Conservation (phyloP, 2,113 vertebrate genomes). For the Campylomormyrus numenius region DNA sequence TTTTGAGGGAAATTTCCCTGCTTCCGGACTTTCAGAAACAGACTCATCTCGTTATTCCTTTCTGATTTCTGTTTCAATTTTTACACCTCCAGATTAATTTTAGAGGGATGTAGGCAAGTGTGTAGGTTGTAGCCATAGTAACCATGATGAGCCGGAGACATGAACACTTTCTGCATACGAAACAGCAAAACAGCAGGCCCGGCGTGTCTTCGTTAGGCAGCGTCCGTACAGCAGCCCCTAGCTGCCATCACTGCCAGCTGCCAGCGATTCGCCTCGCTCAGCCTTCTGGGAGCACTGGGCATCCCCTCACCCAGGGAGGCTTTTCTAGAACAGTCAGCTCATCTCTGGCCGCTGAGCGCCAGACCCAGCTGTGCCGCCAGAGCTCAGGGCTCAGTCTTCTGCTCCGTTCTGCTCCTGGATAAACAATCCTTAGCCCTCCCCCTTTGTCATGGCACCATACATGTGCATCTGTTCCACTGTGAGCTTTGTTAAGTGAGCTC, state of each 20-base stretch:
- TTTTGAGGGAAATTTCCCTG: neutral
- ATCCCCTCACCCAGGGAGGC: neutral
- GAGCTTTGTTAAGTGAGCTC: neutral
- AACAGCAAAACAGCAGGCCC: conserved; percentile 15
- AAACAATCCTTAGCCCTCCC: neutral
- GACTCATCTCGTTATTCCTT: neutral
- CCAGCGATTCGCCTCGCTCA: neutral
- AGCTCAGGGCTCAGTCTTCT: neutral
- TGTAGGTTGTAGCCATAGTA: conserved; percentile 41
- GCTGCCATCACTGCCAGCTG: neutral
- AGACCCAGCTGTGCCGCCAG: neutral
- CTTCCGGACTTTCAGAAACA: neutral
- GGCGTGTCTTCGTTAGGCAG: neutral
- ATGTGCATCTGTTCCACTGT: neutral
- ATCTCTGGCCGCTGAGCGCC: neutral
- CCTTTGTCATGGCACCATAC: neutral
- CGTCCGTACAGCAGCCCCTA: neutral
- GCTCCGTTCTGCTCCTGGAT: neutral
- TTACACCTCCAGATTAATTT: conserved; percentile 30
- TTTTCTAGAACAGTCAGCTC: neutral
- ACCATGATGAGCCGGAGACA: conserved; percentile 29
- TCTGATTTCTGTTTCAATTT: conserved; percentile 11
- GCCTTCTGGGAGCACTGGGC: neutral
- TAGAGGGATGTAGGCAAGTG: conserved; percentile 20
- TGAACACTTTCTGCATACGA: conserved; percentile 29